phyloP scores from a whole-genome alignment of 2,797 vertebrate species.

The Pitangus sulphuratus region DNA sequence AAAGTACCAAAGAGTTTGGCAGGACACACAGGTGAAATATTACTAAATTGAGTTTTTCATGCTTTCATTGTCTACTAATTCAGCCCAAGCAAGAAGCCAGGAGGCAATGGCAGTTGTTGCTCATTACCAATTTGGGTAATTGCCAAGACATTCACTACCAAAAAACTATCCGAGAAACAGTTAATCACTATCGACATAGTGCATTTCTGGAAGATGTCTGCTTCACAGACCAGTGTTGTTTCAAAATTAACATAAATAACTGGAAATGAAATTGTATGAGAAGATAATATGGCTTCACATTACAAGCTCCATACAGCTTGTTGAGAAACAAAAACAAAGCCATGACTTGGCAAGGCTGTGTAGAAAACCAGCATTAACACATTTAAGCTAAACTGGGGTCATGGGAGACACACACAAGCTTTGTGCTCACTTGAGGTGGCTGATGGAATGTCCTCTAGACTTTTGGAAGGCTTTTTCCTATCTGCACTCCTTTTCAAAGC shows the following conservation, averaged over 20 bases:
- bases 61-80: not conserved
- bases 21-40: not conserved
- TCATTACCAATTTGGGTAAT: not conserved
- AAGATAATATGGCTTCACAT: not conserved
- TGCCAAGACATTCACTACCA: not conserved
- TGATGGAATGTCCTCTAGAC: conserved; percentile 88
- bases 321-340: not conserved
- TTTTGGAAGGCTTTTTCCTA: conserved; percentile 86
- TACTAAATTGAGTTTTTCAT: not conserved
- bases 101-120: not conserved
- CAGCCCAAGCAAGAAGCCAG: not conserved
- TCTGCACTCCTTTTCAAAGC: conserved; percentile 80
- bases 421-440: conserved; percentile 84
- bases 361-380: not conserved
- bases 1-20: not conserved
- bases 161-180: not conserved
- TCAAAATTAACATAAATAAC: not conserved
- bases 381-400: conserved; percentile 19
- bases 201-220: not conserved
- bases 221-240: not conserved
- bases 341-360: conserved; percentile 3
- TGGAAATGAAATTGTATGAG: not conserved
- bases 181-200: not conserved
- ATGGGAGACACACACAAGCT: conserved; percentile 53
- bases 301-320: not conserved